These are phyloP conservation scores for Uria aalge DNA, from an alignment of 2,113 vertebrate species.

Conservation along the genomic window DNA sequence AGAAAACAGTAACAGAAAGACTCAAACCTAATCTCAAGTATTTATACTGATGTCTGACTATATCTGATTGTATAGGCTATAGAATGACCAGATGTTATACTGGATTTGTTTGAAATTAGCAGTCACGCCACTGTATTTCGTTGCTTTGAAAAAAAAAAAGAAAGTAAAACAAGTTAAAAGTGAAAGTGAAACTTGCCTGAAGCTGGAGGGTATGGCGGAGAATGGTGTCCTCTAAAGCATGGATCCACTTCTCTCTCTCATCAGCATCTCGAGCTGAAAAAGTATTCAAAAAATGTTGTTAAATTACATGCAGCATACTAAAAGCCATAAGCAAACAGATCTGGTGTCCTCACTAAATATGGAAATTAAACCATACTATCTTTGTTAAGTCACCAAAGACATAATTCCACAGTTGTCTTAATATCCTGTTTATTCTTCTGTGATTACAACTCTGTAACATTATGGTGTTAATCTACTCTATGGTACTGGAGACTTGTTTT, in stretches of 20 bases:
- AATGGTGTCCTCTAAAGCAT: conserved; percentile 98
- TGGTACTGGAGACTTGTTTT: not conserved
- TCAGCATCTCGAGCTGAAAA: conserved; percentile 96
- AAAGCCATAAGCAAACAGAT: not conserved
- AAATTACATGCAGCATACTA: not conserved
- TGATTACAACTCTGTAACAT: not conserved
- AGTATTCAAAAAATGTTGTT: not conserved
- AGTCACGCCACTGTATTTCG: not conserved
- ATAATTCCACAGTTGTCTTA: not conserved
- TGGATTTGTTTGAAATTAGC: not conserved
- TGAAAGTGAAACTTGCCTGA: conserved; percentile 76
- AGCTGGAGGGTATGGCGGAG: conserved; percentile 96
- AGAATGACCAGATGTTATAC: not conserved
- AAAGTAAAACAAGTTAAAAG: not conserved
- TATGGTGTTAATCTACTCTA: not conserved
- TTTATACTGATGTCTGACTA: not conserved
- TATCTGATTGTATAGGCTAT: not conserved
- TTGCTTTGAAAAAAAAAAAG: not conserved
- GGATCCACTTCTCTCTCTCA: conserved; percentile 99
- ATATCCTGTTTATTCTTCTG: not conserved
- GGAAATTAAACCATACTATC: not conserved
- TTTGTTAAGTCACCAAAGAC: not conserved
- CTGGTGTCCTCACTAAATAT: not conserved
- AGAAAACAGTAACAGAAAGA: not conserved
- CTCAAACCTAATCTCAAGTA: not conserved